Conservation (phyloP, 2,797 vertebrate genomes). For the Chiloscyllium punctatum region DNA sequence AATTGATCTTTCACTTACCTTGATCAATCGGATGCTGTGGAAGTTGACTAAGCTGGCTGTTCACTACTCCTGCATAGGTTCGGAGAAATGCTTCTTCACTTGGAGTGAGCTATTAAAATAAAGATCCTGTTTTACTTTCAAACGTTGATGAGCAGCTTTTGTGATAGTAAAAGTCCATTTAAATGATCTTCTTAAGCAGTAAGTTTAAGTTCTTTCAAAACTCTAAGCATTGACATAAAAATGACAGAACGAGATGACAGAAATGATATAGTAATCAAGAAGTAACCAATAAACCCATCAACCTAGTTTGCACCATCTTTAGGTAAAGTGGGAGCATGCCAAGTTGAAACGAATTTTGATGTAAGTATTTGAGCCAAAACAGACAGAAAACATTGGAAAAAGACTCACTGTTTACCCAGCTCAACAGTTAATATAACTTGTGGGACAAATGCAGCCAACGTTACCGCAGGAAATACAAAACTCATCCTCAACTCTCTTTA, state of each 20-base stretch:
- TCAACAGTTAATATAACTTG: neutral
- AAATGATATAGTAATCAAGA: neutral
- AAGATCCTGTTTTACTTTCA: neutral
- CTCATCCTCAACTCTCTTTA: neutral
- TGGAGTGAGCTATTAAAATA: slow-evolving; percentile 72
- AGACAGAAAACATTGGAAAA: neutral
- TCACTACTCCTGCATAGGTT: slow-evolving; percentile 89
- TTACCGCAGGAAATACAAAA: neutral
- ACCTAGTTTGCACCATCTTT: neutral
- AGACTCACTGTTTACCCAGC: neutral
- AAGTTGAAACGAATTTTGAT: neutral
- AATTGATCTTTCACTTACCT: slow-evolving; percentile 61
- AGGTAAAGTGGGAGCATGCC: neutral
- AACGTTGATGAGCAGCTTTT: neutral
- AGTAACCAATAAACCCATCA: neutral
- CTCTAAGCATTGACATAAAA: neutral
- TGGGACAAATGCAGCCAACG: neutral
- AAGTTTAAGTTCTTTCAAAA: neutral
- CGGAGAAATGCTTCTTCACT: slow-evolving; percentile 95
- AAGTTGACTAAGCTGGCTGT: slow-evolving; percentile 95
- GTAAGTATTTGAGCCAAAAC: neutral
- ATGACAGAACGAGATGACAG: neutral
- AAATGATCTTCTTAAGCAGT: neutral
- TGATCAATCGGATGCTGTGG: slow-evolving; percentile 97
- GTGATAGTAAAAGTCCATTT: neutral